phyloP scores from a whole-genome alignment of 2,888 invertebrate genomes.

The Scotopteryx bipunctaria region DNA sequence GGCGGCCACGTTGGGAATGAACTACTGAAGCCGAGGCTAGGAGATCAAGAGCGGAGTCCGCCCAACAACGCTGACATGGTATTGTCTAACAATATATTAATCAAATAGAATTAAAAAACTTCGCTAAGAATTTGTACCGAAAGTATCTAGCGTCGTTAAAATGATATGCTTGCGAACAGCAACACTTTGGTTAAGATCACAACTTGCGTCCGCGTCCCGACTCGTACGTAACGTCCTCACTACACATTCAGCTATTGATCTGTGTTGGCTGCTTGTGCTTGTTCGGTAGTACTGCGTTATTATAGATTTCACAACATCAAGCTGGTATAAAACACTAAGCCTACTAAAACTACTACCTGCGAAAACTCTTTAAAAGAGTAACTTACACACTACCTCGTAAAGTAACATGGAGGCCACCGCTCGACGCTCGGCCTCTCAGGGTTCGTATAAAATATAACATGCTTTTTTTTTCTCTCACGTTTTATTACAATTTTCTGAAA shows the following conservation, averaged over 20 bases:
- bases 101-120: constrained; percentile 76
- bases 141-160: constrained; percentile 77
- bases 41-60: constrained; percentile 40
- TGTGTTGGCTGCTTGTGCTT: constrained; percentile 72
- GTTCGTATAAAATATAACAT: constrained; percentile 80
- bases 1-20: constrained; percentile 46
- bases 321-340: constrained; percentile 84
- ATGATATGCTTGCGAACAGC: constrained; percentile 81
- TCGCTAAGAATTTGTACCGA: constrained; percentile 78
- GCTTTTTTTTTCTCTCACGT: constrained; percentile 68
- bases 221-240: constrained; percentile 62
- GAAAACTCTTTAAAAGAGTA: constrained; percentile 82
- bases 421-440: constrained; percentile 54
- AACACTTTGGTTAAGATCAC: constrained; percentile 79
- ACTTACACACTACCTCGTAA: constrained; percentile 79
- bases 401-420: constrained; percentile 67
- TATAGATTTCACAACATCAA: constrained; percentile 83
- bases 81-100: constrained; percentile 78
- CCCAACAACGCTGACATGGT: constrained; percentile 66
- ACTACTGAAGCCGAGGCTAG: constrained; percentile 55
- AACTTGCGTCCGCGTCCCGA: constrained; percentile 58
- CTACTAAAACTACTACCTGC: constrained; percentile 82
- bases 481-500: constrained; percentile 83
- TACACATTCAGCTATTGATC: constrained; percentile 77
- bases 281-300: constrained; percentile 70